Evolutionary conservation across 2,888 invertebrate species (phyloP), one percentile per base, ranked within the genome.

Genomic region (Drosophila maculinotata): DNA sequence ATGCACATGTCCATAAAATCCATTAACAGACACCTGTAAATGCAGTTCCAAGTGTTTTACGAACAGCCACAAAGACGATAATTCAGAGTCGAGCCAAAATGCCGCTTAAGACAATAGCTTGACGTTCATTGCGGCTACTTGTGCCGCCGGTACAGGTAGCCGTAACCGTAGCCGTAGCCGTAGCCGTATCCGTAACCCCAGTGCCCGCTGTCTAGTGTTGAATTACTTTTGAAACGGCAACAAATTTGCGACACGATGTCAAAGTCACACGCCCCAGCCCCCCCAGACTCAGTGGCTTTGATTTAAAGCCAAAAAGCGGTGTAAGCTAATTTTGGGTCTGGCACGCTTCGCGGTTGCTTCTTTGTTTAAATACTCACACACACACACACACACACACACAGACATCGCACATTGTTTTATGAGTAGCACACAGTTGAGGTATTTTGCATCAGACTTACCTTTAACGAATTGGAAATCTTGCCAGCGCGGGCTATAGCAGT

Each of bases 401-500:
- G 1, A 14, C 6, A 0, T 3, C 8, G 10, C 14, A 33, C n/a
- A 17, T 30, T 1, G 15, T 10, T 2, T 36, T 33, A 8, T 3
- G 15, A 3, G 14, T 2, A 25, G 9, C 8, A 17, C 9, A 23
- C n/a, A n/a, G n/a, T n/a, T n/a, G n/a, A n/a, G 28, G 23, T 48
- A 36, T 26, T 36, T 58, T 45, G 28, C 14, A 28, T 62, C 38
- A 12, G 28, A 89, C 91, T 89, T 69, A 92, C 91, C 90, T 91
- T 92, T 64, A 92, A 80, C 38, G 89, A 84, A 67, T 91, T 92
- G 39, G 91, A 91, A 42, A 92, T 60, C 79, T 91, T 91, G 12
- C 91, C 91, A 57, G 91, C 91, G 69, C 91, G 83, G 1, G 91
- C 91, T 31, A 91, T 89, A n/a, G 91, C 90, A 28, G 90, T 91